Conservation (phyloP, 1,140 invertebrate species). For the Stegodyphus mimosarum region DNA sequence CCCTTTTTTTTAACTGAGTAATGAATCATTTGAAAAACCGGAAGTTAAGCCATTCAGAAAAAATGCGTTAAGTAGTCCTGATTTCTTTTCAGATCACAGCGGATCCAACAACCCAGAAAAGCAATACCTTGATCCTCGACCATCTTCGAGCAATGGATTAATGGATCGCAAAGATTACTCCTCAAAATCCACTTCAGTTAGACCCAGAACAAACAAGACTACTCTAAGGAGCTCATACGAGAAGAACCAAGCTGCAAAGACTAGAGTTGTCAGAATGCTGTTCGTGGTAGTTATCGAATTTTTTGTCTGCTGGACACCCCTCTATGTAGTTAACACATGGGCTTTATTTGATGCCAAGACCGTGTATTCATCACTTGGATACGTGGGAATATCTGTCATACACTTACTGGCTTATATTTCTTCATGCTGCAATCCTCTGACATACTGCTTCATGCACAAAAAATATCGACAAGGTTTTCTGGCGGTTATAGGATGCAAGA, state of each 20-base stretch:
- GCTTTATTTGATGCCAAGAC: conserved; percentile 67
- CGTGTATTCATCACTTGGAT: conserved; percentile 61
- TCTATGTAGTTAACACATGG: conserved; percentile 70
- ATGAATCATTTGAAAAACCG: too few relatives aligned
- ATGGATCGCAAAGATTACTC: neutral
- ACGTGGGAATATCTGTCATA: conserved; percentile 67
- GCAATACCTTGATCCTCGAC: conserved; percentile 28
- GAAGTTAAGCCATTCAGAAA: too few relatives aligned
- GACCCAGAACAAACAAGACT: conserved; percentile 2
- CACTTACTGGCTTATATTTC: conserved; percentile 71
- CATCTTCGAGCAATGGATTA: conserved; percentile 28
- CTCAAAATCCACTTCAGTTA: neutral
- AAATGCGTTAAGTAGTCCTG: too few relatives aligned
- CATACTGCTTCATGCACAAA: conserved; percentile 73
- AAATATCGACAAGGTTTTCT: conserved; percentile 67
- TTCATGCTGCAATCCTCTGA: conserved; percentile 72
- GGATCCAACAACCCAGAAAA: conserved; percentile 1
- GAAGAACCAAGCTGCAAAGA: conserved; percentile 66
- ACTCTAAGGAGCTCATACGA: conserved; percentile 55
- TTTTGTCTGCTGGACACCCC: conserved; percentile 73
- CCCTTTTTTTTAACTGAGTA: too few relatives aligned
- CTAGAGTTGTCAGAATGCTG: conserved; percentile 71
- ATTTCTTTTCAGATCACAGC: conserved; percentile 2
- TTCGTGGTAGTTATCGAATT: conserved; percentile 72
- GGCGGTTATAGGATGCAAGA: conserved; percentile 34